These are phyloP conservation scores for Dryococelus australis DNA, from an alignment of 2,888 invertebrate species.

Conservation along the genomic window DNA sequence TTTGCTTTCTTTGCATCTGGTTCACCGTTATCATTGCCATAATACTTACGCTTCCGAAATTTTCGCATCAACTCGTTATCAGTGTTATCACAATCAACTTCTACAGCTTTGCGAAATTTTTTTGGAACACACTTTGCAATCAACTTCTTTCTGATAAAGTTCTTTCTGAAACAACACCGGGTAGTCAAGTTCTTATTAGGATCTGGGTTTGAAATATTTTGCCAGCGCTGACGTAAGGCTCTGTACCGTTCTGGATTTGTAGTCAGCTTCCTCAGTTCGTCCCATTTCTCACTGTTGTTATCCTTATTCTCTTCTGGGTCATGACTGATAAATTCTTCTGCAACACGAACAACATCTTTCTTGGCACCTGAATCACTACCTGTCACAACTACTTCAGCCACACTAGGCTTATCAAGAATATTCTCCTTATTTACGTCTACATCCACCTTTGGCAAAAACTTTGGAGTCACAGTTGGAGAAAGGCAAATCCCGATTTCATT, in stretches of 20 bases:
- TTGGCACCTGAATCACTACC: neutral
- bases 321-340: slow-evolving; percentile 24
- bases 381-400: neutral
- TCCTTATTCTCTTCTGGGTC: slow-evolving; percentile 39
- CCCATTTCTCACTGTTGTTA: slow-evolving; percentile 42
- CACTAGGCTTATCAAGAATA: neutral
- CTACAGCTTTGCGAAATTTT: neutral
- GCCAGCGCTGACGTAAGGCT: slow-evolving; percentile 39
- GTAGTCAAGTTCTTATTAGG: slow-evolving; percentile 40
- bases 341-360: neutral
- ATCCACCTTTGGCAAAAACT: neutral
- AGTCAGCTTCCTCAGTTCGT: slow-evolving; percentile 36
- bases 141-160: neutral
- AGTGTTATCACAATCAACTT: neutral
- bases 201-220: slow-evolving; percentile 38
- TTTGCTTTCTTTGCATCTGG: neutral
- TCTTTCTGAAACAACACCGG: neutral
- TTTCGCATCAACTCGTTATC: neutral
- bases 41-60: neutral
- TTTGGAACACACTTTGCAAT: neutral
- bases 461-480: neutral
- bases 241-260: slow-evolving; percentile 41
- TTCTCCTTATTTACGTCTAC: neutral
- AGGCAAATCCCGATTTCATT: neutral
- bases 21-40: neutral